A percentile compares a stretch with the other conserved stretches of the same genome.
These are phyloP conservation scores for Bembecia ichneumoniformis DNA, from an alignment of 2,888 invertebrate species.

Conservation along the genomic window DNA sequence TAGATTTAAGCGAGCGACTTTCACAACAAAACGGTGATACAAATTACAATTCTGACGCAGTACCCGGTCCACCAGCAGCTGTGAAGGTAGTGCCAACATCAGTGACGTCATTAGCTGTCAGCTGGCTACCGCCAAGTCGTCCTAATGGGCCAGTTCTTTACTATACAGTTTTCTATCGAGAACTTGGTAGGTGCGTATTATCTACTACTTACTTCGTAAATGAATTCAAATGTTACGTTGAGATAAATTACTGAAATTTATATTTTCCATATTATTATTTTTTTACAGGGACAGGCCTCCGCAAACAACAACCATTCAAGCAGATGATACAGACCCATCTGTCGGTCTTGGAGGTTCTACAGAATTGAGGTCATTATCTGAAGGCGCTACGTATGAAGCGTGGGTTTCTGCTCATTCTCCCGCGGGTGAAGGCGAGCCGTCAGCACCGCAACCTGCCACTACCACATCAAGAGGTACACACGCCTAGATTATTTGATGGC, in stretches of 20 bases:
- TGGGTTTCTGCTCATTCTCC: conserved; percentile 89
- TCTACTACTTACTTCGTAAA: neutral
- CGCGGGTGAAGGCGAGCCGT: conserved; percentile 85
- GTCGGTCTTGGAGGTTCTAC: conserved; percentile 68
- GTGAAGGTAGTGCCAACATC: conserved; percentile 89
- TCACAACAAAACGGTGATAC: neutral
- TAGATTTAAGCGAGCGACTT: neutral
- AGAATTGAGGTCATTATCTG: conserved; percentile 78
- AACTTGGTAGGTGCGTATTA: conserved; percentile 73
- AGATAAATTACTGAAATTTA: neutral
- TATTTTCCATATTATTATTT: neutral
- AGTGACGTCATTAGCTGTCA: conserved; percentile 84
- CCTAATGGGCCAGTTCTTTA: conserved; percentile 86
- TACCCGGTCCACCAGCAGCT: conserved; percentile 86
- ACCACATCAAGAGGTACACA: conserved; percentile 78
- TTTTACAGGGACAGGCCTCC: conserved; percentile 54
- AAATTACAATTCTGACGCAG: conserved; percentile 44
- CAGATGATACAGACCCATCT: conserved; percentile 43
- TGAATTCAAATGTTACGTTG: neutral
- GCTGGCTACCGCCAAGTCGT: conserved; percentile 86
- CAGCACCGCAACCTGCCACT: conserved; percentile 81
- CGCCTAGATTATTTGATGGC: neutral
- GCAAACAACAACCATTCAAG: conserved; percentile 56
- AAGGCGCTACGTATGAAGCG: conserved; percentile 86
- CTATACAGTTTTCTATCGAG: conserved; percentile 85